Evolutionary conservation across 2,888 invertebrate genomes (phyloP).

Genomic region (Invenusta paracnida): DNA sequence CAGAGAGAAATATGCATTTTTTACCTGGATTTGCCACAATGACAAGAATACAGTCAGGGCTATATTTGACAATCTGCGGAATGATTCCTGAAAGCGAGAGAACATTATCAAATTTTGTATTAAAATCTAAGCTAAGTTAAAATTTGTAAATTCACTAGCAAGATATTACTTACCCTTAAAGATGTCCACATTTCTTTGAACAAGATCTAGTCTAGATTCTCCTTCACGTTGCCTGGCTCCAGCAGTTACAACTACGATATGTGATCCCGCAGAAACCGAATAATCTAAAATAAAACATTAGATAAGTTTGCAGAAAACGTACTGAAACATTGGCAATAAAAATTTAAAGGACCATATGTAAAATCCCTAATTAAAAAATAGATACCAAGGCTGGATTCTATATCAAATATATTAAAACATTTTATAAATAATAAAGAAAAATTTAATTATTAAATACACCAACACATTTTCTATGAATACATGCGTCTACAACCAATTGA

Average conservation of each 20-base stretch:
- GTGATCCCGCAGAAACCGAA: constrained; percentile 72
- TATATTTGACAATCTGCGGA: constrained; percentile 74
- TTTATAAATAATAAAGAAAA: too few relatives aligned
- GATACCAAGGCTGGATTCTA: too few relatives aligned
- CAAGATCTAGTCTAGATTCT: constrained; percentile 77
- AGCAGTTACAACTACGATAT: constrained; percentile 81
- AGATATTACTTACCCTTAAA: constrained; percentile 65
- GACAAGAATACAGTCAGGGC: constrained; percentile 77
- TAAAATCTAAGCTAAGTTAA: background rate
- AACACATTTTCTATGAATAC: too few relatives aligned
- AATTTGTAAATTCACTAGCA: background rate
- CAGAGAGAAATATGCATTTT: too few relatives aligned
- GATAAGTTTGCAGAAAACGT: too few relatives aligned
- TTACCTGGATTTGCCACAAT: constrained; percentile 79
- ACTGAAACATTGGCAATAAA: too few relatives aligned
- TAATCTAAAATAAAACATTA: constrained; percentile 69
- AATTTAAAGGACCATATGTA: too few relatives aligned
- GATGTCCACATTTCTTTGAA: constrained; percentile 83
- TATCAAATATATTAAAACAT: too few relatives aligned
- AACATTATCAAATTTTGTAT: background rate
- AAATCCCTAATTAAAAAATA: too few relatives aligned
- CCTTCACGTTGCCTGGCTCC: constrained; percentile 84
- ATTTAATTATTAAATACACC: too few relatives aligned
- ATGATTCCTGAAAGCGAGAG: constrained; percentile 66
- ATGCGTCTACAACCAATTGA: too few relatives aligned